Evolutionary conservation across 2,113 vertebrate genomes (phyloP).

Genomic region (Pituophis catenifer): DNA sequence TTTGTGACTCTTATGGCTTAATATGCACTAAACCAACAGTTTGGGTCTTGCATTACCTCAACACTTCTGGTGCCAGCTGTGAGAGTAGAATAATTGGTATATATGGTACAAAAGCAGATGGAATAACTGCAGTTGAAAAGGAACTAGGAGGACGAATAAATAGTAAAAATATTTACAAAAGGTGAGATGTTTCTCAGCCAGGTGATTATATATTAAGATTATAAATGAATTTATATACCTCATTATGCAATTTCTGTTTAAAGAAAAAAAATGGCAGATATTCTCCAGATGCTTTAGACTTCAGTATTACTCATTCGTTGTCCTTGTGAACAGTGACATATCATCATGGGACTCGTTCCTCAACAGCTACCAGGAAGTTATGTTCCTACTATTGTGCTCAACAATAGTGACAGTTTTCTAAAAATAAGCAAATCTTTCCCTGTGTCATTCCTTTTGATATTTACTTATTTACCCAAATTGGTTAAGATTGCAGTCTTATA

Average conservation of each 20-base stretch:
- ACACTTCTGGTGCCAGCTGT: constrained; percentile 71
- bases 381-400: background rate
- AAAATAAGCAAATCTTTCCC: background rate
- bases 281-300: background rate
- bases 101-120: constrained; percentile 70
- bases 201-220: background rate
- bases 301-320: background rate
- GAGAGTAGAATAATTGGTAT: constrained; percentile 74
- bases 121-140: constrained; percentile 66
- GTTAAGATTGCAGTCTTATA: background rate
- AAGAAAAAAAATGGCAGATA: background rate
- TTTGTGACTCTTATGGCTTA: constrained; percentile 71
- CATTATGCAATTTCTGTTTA: background rate
- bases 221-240: background rate
- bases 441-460: background rate
- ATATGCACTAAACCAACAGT: constrained; percentile 72
- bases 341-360: background rate
- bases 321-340: background rate
- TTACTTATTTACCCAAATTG: background rate
- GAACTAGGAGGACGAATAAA: constrained; percentile 68
- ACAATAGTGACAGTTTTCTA: background rate
- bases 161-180: constrained; percentile 73
- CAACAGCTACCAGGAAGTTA: background rate
- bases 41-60: constrained; percentile 76
- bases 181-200: constrained; percentile 53